A percentile compares a stretch with the other conserved stretches of the same genome.
phyloP scores from a whole-genome alignment of 2,113 vertebrate genomes.

The Alosa alosa region DNA sequence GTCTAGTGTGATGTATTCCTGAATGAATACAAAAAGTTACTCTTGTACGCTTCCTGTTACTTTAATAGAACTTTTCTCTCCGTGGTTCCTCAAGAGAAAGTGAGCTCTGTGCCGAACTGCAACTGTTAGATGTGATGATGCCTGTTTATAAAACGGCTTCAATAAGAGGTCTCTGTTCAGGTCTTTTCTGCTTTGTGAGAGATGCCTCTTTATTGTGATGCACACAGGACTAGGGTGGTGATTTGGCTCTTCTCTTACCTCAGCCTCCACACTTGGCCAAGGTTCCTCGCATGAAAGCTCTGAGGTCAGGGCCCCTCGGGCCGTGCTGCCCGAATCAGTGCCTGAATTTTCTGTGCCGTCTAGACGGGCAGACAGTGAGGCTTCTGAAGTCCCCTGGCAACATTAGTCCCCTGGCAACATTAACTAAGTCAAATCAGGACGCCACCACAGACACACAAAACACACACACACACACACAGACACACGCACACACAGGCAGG shows the following conservation, averaged over 20 bases:
- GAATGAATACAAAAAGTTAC: neutral
- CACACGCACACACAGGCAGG: neutral
- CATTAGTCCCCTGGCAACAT: neutral
- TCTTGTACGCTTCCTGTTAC: neutral
- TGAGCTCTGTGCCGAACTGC: neutral
- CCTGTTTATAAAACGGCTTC: neutral
- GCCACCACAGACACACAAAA: neutral
- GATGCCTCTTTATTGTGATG: neutral
- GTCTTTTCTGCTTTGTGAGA: neutral
- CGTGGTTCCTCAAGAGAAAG: neutral
- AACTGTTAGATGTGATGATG: neutral
- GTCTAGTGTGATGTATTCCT: neutral
- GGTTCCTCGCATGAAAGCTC: neutral
- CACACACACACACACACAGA: neutral
- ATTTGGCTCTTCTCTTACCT: neutral
- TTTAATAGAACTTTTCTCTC: neutral
- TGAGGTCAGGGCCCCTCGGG: neutral
- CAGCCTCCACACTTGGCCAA: constrained; percentile 1
- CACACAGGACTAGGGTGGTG: neutral
- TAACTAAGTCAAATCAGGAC: neutral
- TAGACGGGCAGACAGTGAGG: neutral
- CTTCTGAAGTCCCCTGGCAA: constrained; percentile 10
- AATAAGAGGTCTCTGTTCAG: neutral
- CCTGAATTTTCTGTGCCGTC: neutral
- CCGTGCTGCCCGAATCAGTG: neutral